phyloP scores from a whole-genome alignment of 2,113 vertebrate species.

The Pollimyrus isidori region DNA sequence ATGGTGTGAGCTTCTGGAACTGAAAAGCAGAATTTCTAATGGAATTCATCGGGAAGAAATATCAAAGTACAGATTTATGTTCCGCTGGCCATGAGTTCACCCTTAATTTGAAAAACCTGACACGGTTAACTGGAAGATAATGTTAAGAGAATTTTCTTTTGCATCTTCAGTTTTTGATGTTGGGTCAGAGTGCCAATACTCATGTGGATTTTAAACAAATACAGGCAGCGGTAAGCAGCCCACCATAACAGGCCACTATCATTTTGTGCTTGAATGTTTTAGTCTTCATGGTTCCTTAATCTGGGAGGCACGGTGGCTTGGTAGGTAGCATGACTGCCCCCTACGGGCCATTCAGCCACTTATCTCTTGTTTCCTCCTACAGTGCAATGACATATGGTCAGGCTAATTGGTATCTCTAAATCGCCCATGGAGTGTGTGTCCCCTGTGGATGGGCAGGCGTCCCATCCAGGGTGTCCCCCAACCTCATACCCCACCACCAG shows the following conservation, averaged over 20 bases:
- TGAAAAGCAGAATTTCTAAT: neutral
- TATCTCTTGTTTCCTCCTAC: neutral
- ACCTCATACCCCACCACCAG: neutral
- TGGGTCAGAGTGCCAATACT: neutral
- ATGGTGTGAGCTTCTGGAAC: neutral
- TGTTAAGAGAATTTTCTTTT: neutral
- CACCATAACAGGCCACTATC: neutral
- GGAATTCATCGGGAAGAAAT: neutral
- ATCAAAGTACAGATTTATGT: neutral
- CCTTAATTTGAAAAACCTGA: neutral
- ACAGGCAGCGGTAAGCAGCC: neutral
- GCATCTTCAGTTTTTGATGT: neutral
- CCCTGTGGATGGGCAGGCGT: neutral
- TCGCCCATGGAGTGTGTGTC: neutral
- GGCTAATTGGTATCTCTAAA: neutral
- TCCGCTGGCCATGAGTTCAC: neutral
- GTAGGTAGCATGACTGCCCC: neutral
- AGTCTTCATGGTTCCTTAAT: neutral
- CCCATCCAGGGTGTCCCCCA: neutral
- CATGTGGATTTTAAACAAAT: neutral
- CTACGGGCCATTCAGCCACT: neutral
- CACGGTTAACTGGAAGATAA: neutral
- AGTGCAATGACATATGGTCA: neutral
- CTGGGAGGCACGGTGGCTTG: neutral
- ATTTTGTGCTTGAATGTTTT: neutral